Conservation (phyloP, 2,888 invertebrate species). For the Pinctada fucata region DNA sequence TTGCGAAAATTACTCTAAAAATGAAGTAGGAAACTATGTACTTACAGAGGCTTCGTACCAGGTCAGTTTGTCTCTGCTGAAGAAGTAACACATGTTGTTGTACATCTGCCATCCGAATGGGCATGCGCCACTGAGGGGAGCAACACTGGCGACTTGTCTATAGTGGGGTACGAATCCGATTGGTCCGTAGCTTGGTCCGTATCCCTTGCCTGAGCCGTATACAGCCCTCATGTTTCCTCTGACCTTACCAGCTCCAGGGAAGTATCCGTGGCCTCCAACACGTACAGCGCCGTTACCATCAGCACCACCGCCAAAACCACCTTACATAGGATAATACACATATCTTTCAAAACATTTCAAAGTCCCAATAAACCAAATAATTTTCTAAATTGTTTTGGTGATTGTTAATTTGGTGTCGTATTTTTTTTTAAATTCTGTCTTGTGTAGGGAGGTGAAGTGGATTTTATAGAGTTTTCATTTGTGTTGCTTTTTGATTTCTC, state of each 20-base stretch:
- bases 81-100: neutral
- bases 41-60: slow-evolving; percentile 5
- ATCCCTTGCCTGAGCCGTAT: no score
- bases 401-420: no score
- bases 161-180: neutral
- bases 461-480: no score
- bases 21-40: neutral
- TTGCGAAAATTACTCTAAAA: no score
- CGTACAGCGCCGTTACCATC: neutral
- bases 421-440: no score
- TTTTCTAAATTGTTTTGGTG: no score
- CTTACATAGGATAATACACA: no score
- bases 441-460: no score
- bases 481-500: no score
- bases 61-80: slow-evolving; percentile 9
- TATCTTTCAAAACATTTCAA: no score
- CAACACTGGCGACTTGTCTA: neutral
- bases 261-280: slow-evolving; percentile 3
- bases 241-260: neutral
- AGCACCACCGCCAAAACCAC: neutral
- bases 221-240: neutral
- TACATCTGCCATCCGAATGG: neutral
- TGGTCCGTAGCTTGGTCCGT: no score
- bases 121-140: slow-evolving; percentile 2
- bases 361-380: no score